phyloP scores from a whole-genome alignment of 2,888 invertebrate genomes.

The Ptychoptera albimana region DNA sequence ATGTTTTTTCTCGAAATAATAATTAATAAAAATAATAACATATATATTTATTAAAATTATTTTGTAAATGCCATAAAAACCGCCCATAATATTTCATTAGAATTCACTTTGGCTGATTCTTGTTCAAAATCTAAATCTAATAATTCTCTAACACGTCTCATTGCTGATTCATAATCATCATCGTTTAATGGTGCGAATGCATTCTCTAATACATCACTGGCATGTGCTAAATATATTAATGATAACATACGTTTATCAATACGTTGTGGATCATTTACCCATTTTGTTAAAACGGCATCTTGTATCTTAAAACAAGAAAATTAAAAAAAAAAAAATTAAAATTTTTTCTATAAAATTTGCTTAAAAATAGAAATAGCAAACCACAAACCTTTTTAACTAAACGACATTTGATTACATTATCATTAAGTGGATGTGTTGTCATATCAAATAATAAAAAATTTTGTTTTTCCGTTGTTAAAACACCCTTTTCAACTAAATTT shows the following conservation, averaged over 20 bases:
- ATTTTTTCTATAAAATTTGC: conserved; percentile 1
- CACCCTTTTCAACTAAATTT: conserved; percentile 98
- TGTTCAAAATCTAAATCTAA: conserved; percentile 94
- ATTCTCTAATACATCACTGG: conserved; percentile 97
- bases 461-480: conserved; percentile 97
- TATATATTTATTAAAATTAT: conserved; percentile 32
- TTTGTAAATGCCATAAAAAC: conserved; percentile 97
- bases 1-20: no score
- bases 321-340: not conserved
- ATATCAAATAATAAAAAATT: conserved; percentile 99
- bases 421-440: conserved; percentile 98
- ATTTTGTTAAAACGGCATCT: conserved; percentile 89
- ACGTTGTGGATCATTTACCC: conserved; percentile 93
- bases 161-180: conserved; percentile 96
- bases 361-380: conserved; percentile 4
- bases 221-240: conserved; percentile 88
- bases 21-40: no score
- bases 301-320: conserved; percentile 55
- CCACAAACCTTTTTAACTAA: conserved; percentile 79
- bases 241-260: conserved; percentile 93
- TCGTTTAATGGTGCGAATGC: conserved; percentile 95
- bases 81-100: conserved; percentile 94
- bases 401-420: conserved; percentile 86
- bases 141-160: conserved; percentile 89
- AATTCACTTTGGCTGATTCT: conserved; percentile 81